Evolutionary conservation across 2,113 vertebrate species (phyloP).

Genomic region (Lepus americanus): DNA sequence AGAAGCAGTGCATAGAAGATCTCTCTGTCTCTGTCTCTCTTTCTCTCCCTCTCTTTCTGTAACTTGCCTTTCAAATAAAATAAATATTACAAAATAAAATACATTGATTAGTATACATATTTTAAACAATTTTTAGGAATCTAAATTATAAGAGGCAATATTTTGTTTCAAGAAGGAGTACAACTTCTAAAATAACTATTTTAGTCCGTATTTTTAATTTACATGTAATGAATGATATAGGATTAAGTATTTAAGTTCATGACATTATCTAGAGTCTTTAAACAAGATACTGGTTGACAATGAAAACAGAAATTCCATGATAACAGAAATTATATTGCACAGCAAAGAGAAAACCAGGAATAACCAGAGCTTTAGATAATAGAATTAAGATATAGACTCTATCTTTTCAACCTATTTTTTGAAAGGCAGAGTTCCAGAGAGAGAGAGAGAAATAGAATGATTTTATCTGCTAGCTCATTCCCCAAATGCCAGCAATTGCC

Average conservation of each 20-base stretch:
- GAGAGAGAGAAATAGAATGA: too few species aligned
- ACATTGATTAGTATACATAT: background rate
- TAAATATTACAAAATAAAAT: too few species aligned
- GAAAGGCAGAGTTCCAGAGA: too few species aligned
- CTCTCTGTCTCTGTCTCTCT: too few species aligned
- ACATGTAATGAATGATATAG: background rate
- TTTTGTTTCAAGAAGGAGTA: constrained; percentile 3
- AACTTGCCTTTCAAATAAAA: too few species aligned
- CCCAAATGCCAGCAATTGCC: too few species aligned
- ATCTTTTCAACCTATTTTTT: background rate
- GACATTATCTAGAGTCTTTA: background rate
- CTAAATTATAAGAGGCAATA: background rate
- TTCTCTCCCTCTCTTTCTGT: too few species aligned
- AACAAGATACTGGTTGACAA: background rate
- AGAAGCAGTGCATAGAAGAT: too few species aligned
- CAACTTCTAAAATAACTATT: constrained; percentile 11
- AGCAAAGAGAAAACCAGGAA: constrained; percentile 28
- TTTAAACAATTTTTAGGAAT: constrained; percentile 43
- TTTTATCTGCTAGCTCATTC: too few species aligned
- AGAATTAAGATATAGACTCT: background rate
- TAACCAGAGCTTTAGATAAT: background rate
- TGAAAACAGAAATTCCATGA: background rate
- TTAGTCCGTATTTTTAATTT: constrained; percentile 31
- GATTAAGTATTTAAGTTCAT: background rate
- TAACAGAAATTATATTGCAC: background rate